Evolutionary conservation across 1,140 invertebrate species (phyloP), one percentile per base, ranked within the genome.

Genomic region (Leptinotarsa defecta): DNA sequence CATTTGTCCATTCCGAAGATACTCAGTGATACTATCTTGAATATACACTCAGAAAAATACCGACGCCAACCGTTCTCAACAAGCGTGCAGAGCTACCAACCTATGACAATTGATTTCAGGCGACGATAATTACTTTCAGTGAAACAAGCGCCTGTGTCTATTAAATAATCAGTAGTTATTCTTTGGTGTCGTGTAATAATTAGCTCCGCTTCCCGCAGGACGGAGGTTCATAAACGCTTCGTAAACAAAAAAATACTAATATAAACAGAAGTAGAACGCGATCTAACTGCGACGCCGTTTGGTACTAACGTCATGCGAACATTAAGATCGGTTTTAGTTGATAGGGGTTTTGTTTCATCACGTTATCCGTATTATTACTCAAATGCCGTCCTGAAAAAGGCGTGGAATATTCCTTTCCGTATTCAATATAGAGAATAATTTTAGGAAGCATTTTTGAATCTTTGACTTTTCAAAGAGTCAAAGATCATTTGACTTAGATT

Each of bases 161-260:
- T 57, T 57, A 57, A 57, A 57, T 19, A 57, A 57, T 57, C 52
- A 57, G 52, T 57, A 57, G n/a, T 34, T 57, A 57, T 57, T 57
- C 52, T 57, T 57, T 13, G 52, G 52, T 57, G 52, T 57, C 52
- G 52, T 57, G 52, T 57, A 57, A 57, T 57, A 57, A 57, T 57
- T 57, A 57, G 52, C 52, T 19, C 3, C 52, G 52, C 52, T 57
- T 57, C 52, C 52, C 52, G 52, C n/a, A 57, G 52, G 52, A 57
- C 52, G n/a, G 6, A 57, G 52, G 52, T 19, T 15, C 52, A 57
- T 57, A 57, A 57, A 57, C 17, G 52, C 17, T 57, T 19, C n/a
- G 52, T 57, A 57, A 57, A 57, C 52, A 57, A 19, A 57, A n/a
- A 19, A 57, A 57, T 43, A 43, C 52, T 57, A 57, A 57, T 57